Conservation (phyloP, 2,888 invertebrate genomes). For the Chouioia cunea region DNA sequence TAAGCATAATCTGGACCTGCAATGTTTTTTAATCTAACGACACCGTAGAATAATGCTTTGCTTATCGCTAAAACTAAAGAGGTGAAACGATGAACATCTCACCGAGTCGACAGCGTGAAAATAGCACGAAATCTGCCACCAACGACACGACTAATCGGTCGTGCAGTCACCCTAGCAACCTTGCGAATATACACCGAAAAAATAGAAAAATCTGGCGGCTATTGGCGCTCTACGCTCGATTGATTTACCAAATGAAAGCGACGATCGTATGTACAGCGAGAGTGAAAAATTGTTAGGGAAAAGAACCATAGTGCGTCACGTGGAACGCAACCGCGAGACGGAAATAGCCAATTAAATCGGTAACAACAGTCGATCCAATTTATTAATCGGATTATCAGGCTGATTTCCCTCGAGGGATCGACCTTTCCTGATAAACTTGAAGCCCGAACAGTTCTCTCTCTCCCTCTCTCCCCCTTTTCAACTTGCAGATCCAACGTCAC, state of each 20-base stretch:
- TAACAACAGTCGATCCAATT: slow-evolving; percentile 62
- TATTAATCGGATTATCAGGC: slow-evolving; percentile 68
- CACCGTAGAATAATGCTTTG: too few relatives aligned
- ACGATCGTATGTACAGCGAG: background rate
- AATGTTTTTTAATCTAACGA: too few relatives aligned
- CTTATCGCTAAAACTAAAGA: too few relatives aligned
- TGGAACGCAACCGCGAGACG: slow-evolving; percentile 46
- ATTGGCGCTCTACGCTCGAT: slow-evolving; percentile 31
- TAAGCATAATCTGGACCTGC: too few relatives aligned
- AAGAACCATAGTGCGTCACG: background rate
- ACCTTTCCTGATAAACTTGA: slow-evolving; percentile 56
- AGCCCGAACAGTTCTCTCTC: slow-evolving; percentile 58
- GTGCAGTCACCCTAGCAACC: background rate
- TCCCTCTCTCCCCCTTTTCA: slow-evolving; percentile 22
- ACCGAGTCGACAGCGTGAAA: too few relatives aligned
- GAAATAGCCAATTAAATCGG: slow-evolving; percentile 64
- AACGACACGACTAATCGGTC: slow-evolving; percentile 6
- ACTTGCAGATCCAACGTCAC: background rate
- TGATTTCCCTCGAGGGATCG: slow-evolving; percentile 65
- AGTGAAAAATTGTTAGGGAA: slow-evolving; percentile 23
- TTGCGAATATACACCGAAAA: slow-evolving; percentile 16
- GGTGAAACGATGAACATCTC: too few relatives aligned
- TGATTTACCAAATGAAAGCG: slow-evolving; percentile 41
- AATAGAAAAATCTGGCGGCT: background rate
- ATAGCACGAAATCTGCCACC: too few relatives aligned